Percentiles rank a stretch among this genome's conserved stretches.
phyloP scores from a whole-genome alignment of 1,140 invertebrate genomes.

The Zaprionus camerounensis region DNA sequence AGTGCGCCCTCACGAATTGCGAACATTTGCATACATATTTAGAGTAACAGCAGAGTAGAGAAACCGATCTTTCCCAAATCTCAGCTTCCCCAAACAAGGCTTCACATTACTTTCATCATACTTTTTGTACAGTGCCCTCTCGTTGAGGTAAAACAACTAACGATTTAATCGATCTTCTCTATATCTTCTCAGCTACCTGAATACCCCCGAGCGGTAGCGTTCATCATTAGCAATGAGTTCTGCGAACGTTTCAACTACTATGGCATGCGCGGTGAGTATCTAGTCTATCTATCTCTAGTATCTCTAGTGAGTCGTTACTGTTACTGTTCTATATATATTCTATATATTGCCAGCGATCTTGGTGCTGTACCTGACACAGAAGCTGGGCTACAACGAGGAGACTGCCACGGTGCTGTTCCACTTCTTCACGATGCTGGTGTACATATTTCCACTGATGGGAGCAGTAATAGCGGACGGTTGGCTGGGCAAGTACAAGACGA shows the following conservation, averaged over 20 bases:
- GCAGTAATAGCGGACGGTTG: slow-evolving; percentile 94
- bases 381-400: slow-evolving; percentile 88
- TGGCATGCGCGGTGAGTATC: slow-evolving; percentile 95
- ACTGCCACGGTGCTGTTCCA: slow-evolving; percentile 91
- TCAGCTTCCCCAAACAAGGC: no score
- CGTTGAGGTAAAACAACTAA: no score
- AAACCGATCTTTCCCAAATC: no score
- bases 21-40: slow-evolving; percentile 1
- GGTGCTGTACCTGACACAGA: slow-evolving; percentile 90
- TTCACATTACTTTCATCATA: no score
- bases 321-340: neutral
- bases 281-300: no score
- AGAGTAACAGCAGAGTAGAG: no score
- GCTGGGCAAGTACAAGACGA: slow-evolving; percentile 93
- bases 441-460: slow-evolving; percentile 92
- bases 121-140: no score
- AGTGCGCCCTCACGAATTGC: neutral
- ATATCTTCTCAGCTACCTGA: slow-evolving; percentile 15
- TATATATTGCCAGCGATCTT: slow-evolving; percentile 88
- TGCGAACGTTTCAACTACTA: slow-evolving; percentile 98
- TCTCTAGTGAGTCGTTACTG: neutral
- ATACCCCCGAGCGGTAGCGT: slow-evolving; percentile 95
- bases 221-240: slow-evolving; percentile 98
- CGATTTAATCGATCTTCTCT: neutral
- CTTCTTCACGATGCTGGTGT: slow-evolving; percentile 91